Conservation (phyloP, 92 coral and sea anemone species). For the Phenganax marumi region DNA sequence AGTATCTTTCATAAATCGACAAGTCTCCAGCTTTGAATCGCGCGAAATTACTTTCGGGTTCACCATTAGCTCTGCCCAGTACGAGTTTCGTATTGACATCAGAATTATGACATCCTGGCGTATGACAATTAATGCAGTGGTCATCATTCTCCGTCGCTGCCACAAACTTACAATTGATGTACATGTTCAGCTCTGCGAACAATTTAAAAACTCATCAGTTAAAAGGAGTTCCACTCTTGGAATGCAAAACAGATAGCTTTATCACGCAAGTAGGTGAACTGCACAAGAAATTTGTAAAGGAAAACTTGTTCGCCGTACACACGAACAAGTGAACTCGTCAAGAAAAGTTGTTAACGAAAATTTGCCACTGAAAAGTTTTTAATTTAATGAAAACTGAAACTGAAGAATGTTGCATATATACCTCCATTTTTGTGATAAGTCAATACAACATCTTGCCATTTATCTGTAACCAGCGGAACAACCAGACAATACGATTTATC, state of each 20-base stretch:
- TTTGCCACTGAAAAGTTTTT: background rate
- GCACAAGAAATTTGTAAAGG: background rate
- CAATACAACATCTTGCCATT: slow-evolving; percentile 89
- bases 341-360: background rate
- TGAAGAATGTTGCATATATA: background rate
- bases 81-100: slow-evolving; percentile 84
- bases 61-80: slow-evolving; percentile 87
- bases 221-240: background rate
- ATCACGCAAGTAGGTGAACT: background rate
- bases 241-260: background rate
- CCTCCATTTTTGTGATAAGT: slow-evolving; percentile 86
- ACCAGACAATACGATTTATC: slow-evolving; percentile 80
- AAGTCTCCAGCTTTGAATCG: slow-evolving; percentile 94
- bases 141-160: slow-evolving; percentile 69
- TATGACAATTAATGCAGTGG: slow-evolving; percentile 87
- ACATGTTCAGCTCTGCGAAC: slow-evolving; percentile 76
- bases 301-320: background rate
- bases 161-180: slow-evolving; percentile 80
- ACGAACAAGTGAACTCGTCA: background rate
- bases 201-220: background rate
- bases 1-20: slow-evolving; percentile 79
- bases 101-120: slow-evolving; percentile 80
- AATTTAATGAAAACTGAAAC: too few relatives aligned
- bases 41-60: slow-evolving; percentile 87
- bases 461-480: slow-evolving; percentile 67